These are phyloP conservation scores for Peromyscus eremicus DNA, from an alignment of 2,797 vertebrate species.

Conservation along the genomic window DNA sequence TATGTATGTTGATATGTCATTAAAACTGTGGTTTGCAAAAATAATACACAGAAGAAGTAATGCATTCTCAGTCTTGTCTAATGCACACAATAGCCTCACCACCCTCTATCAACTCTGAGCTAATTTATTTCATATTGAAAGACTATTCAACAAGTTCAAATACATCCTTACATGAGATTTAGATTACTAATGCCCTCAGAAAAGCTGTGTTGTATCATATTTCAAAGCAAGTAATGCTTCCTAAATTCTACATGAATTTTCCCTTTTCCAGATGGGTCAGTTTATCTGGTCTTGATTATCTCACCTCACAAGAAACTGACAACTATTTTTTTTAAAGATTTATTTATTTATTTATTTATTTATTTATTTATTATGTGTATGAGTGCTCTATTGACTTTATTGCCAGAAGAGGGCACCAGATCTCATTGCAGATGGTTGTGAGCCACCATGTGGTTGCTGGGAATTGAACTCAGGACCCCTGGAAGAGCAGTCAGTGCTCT, in stretches of 20 bases:
- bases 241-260: constrained; percentile 62
- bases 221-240: constrained; percentile 69
- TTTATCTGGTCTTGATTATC: constrained; percentile 59
- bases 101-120: neutral
- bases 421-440: too few relatives aligned
- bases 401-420: too few relatives aligned
- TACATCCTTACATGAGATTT: constrained; percentile 39
- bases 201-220: constrained; percentile 17
- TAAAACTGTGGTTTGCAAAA: constrained; percentile 76
- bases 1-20: constrained; percentile 68
- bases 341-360: too few relatives aligned
- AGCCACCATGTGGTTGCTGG: too few relatives aligned
- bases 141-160: constrained; percentile 44
- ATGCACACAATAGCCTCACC: neutral
- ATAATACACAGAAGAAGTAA: constrained; percentile 53
- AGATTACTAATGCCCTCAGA: constrained; percentile 66
- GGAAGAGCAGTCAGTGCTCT: too few relatives aligned
- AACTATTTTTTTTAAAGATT: too few relatives aligned
- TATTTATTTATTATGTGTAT: too few relatives aligned
- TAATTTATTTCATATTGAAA: constrained; percentile 60
- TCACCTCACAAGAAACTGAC: neutral
- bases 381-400: too few relatives aligned
- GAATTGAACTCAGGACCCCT: too few relatives aligned
- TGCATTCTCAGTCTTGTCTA: constrained; percentile 43
- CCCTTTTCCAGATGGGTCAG: neutral